Evolutionary conservation across 2,113 vertebrate species (phyloP).

Genomic region (Lepus timidus): DNA sequence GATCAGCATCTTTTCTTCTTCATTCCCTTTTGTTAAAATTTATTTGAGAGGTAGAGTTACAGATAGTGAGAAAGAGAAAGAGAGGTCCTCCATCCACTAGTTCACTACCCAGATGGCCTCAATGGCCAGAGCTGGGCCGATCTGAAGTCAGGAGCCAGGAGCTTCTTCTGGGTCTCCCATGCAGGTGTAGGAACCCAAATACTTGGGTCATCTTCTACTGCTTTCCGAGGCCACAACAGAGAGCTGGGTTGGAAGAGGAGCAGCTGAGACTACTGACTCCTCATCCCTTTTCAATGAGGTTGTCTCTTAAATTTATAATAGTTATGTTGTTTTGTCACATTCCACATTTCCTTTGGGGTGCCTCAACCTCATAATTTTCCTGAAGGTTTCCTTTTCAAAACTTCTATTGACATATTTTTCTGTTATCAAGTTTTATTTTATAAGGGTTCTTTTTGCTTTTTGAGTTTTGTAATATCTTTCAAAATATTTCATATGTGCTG

Average conservation of each 20-base stretch:
- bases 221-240: too few relatives aligned
- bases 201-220: too few relatives aligned
- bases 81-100: too few relatives aligned
- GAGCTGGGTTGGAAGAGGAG: too few relatives aligned
- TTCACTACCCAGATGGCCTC: too few relatives aligned
- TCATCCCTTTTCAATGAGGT: background rate
- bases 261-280: too few relatives aligned
- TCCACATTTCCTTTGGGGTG: background rate
- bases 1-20: background rate
- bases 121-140: too few relatives aligned
- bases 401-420: background rate
- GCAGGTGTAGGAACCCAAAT: too few relatives aligned
- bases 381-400: background rate
- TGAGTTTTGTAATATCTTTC: conserved; percentile 14
- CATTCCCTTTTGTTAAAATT: background rate
- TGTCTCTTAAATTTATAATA: background rate
- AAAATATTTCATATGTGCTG: background rate
- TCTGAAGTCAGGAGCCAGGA: too few relatives aligned
- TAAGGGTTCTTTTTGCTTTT: background rate
- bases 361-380: background rate
- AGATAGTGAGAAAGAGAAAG: too few relatives aligned
- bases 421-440: conserved; percentile 29
- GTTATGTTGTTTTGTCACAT: background rate
- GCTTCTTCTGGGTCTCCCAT: too few relatives aligned
- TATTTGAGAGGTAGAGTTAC: too few relatives aligned